A percentile compares a stretch with the other conserved stretches of the same genome.
Conservation (phyloP, 2,888 invertebrate genomes). For the Galerucella nymphaeae region DNA sequence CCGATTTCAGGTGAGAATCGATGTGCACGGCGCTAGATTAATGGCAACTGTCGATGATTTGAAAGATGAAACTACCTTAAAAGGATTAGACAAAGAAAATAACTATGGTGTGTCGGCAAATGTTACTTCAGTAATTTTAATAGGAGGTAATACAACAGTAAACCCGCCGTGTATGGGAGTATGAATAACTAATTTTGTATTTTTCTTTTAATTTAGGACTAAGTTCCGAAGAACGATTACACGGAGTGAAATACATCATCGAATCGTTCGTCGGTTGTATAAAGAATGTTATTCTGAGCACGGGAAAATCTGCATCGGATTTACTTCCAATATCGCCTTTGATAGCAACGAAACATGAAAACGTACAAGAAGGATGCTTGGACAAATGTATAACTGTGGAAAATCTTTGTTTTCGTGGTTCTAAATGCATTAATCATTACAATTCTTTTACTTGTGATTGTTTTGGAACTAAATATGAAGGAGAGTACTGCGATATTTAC, state of each 20-base stretch:
- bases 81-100: slow-evolving; percentile 84
- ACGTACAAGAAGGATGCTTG: slow-evolving; percentile 89
- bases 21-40: slow-evolving; percentile 85
- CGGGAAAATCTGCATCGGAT: slow-evolving; percentile 87
- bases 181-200: too few relatives aligned
- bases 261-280: slow-evolving; percentile 94
- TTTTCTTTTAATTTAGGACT: slow-evolving; percentile 69
- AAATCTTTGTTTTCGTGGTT: slow-evolving; percentile 88
- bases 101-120: slow-evolving; percentile 90
- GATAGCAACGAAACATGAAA: slow-evolving; percentile 89
- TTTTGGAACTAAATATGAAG: slow-evolving; percentile 92
- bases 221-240: slow-evolving; percentile 87
- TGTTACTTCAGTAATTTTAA: slow-evolving; percentile 86
- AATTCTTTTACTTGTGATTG: slow-evolving; percentile 91
- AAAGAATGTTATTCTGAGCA: slow-evolving; percentile 85
- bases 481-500: slow-evolving; percentile 90
- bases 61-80: slow-evolving; percentile 83
- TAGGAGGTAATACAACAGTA: slow-evolving; percentile 74
- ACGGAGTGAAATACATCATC: slow-evolving; percentile 92
- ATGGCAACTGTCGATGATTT: slow-evolving; percentile 88
- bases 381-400: slow-evolving; percentile 84
- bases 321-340: slow-evolving; percentile 83
- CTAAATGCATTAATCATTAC: slow-evolving; percentile 92
- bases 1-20: slow-evolving; percentile 75
- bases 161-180: too few relatives aligned